Percentiles rank a stretch among this genome's conserved stretches.
Evolutionary conservation across 2,797 vertebrate species (phyloP).

Genomic region (Phalloptychus januarius): DNA sequence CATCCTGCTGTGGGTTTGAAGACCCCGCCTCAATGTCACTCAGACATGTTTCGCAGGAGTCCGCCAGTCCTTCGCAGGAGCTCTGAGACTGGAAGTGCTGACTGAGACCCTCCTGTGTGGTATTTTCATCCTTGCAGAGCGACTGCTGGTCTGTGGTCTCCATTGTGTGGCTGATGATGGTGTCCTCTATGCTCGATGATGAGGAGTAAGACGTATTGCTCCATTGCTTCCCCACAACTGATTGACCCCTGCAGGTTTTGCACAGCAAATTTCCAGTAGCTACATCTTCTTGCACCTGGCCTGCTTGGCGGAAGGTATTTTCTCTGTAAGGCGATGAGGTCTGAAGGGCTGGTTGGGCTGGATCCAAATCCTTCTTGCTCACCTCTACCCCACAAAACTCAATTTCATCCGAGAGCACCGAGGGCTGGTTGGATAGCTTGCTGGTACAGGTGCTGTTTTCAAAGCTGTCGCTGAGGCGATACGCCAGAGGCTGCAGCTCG

Average conservation of each 20-base stretch:
- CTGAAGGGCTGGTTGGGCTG: slow-evolving; percentile 85
- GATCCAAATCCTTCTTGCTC: slow-evolving; percentile 57
- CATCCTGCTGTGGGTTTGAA: slow-evolving; percentile 52
- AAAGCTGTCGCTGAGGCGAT: slow-evolving; percentile 95
- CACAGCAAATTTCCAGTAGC: slow-evolving; percentile 74
- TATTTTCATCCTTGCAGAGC: slow-evolving; percentile 65
- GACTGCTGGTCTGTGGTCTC: slow-evolving; percentile 73
- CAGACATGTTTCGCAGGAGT: slow-evolving; percentile 91
- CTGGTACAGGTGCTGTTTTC: slow-evolving; percentile 99
- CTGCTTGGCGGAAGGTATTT: slow-evolving; percentile 59
- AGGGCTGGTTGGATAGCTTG: slow-evolving; percentile 95
- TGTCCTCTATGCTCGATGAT: slow-evolving; percentile 82
- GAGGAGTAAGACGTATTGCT: slow-evolving; percentile 77
- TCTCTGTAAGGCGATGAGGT: slow-evolving; percentile 95
- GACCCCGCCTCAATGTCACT: slow-evolving; percentile 86
- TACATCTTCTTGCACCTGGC: slow-evolving; percentile 46
- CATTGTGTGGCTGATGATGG: slow-evolving; percentile 74
- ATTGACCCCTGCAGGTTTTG: slow-evolving; percentile 74
- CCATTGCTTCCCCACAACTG: slow-evolving; percentile 70
- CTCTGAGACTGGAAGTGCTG: slow-evolving; percentile 78
- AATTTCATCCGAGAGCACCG: slow-evolving; percentile 93
- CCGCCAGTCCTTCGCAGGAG: slow-evolving; percentile 90
- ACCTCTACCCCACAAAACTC: slow-evolving; percentile 83
- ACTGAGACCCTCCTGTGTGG: slow-evolving; percentile 33
- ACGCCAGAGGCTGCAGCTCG: slow-evolving; percentile 93